Conservation (phyloP, 2,113 vertebrate genomes). For the Centropus unirufus region DNA sequence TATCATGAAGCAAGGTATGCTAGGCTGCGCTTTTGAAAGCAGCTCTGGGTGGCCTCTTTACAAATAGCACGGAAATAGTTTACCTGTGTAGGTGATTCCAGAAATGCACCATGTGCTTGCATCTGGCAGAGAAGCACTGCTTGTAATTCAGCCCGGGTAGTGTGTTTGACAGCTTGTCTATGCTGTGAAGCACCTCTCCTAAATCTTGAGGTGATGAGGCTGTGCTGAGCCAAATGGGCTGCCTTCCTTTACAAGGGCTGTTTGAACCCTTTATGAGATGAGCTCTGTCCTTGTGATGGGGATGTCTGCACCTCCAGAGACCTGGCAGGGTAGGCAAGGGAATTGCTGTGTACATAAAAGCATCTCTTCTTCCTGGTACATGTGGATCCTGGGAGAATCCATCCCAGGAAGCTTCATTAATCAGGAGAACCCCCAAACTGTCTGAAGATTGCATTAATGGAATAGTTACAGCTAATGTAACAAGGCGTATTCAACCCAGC, state of each 20-base stretch:
- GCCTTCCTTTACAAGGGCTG: background rate
- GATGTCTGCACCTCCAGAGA: background rate
- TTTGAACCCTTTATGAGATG: background rate
- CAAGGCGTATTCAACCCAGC: constrained; percentile 7
- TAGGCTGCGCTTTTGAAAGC: fast-evolving
- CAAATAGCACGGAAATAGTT: background rate
- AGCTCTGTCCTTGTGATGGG: background rate
- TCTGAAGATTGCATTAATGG: background rate
- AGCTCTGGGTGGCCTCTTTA: background rate
- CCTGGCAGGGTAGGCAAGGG: background rate
- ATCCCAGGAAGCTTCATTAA: constrained; percentile 1
- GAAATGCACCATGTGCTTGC: background rate
- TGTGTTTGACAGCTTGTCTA: fast-evolving
- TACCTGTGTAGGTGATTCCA: background rate
- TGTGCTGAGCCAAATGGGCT: background rate
- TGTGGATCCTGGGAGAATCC: background rate
- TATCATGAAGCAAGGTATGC: background rate
- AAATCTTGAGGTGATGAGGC: background rate
- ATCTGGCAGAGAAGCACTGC: background rate
- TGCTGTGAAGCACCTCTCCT: background rate
- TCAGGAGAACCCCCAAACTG: constrained; percentile 4
- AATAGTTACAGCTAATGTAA: constrained; percentile 41
- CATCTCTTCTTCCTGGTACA: background rate
- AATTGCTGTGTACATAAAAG: background rate
- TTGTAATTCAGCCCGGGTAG: background rate